Base-by-base conservation (phyloP, 1,140 invertebrate genomes). In the Pectinophora gossypiella region DNA sequence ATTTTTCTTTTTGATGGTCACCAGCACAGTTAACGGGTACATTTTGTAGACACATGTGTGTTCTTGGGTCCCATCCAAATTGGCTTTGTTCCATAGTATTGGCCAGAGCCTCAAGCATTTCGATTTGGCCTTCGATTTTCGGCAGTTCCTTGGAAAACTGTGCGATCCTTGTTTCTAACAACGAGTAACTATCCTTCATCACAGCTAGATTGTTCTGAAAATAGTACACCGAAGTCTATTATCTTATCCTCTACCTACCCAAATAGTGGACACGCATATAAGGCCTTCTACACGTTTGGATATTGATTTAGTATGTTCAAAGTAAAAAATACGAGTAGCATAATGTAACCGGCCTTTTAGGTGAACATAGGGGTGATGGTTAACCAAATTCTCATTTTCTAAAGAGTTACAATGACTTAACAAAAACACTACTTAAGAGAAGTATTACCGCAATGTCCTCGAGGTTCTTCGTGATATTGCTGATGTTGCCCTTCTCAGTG, bases 111-210 rank as follows among this genome's bases (percentile, higher is more conserved):
- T 78, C 77, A 36, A 85, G 57, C 23, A 79, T 61, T 35, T 75
- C 68, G 13, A 85, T 52, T 63, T 85, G 73, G 2, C 70, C 71
- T 66, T 81, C 71, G 20, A 85, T 53, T 48, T 71, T 81, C 0
- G 81, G 79, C 16, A 83, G 21, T 35, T 81, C 76, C 22, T 68
- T 57, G 0, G 81, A 71, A 48, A 81, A 68, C 44, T 61, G 72
- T 1, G 55, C 38, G 15, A 85, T 59, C 45, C 71, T 62, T 19
- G 32, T 63, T 62, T 85, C 78, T 19, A 85, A 63, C 20, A 79
- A 66, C 0, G 51, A 42, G 47, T 82, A 85, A 4, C 59, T 69
- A 2, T 68, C 49, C 54, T 72, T 73, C 48, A 82, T 65, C 4
- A 42, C 7, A 40, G 38, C 13, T 6, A 40, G 13, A 3, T 40